These are phyloP conservation scores for Chlamydotis undulata DNA, from an alignment of 2,113 vertebrate genomes.

Conservation along the genomic window DNA sequence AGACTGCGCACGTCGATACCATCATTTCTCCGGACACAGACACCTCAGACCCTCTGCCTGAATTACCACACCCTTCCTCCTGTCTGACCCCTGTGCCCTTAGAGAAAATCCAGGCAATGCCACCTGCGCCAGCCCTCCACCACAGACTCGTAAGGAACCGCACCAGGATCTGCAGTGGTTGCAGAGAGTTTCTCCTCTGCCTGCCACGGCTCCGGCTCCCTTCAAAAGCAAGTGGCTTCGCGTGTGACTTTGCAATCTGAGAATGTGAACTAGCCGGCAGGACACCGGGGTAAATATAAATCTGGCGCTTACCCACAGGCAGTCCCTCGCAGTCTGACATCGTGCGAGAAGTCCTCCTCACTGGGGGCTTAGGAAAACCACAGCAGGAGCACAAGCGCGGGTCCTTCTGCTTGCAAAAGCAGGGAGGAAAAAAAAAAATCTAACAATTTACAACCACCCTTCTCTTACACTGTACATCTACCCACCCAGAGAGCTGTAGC, in stretches of 20 bases:
- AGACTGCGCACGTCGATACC: background rate
- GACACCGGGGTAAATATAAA: slow-evolving; percentile 79
- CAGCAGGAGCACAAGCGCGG: background rate
- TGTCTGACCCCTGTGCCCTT: background rate
- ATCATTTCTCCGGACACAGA: background rate
- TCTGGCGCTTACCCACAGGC: slow-evolving; percentile 86
- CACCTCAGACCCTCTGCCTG: background rate
- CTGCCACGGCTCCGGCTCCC: background rate
- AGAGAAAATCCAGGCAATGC: background rate
- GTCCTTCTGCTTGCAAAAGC: slow-evolving; percentile 5
- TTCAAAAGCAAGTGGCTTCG: background rate
- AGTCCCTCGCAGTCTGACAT: slow-evolving; percentile 97
- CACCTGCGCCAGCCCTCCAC: background rate
- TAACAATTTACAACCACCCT: slow-evolving; percentile 22
- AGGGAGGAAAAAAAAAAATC: background rate
- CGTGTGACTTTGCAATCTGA: slow-evolving; percentile 64
- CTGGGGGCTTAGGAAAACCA: slow-evolving; percentile 37
- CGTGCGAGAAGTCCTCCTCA: slow-evolving; percentile 62
- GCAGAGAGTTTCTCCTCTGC: slow-evolving; percentile 1
- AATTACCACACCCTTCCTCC: background rate
- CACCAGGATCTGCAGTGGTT: background rate
- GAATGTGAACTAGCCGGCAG: slow-evolving; percentile 42
- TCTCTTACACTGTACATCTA: slow-evolving; percentile 48
- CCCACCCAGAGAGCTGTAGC: slow-evolving; percentile 66
- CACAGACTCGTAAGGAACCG: background rate